Conservation (phyloP, 2,113 vertebrate species). For the Anarrhichthys ocellatus region DNA sequence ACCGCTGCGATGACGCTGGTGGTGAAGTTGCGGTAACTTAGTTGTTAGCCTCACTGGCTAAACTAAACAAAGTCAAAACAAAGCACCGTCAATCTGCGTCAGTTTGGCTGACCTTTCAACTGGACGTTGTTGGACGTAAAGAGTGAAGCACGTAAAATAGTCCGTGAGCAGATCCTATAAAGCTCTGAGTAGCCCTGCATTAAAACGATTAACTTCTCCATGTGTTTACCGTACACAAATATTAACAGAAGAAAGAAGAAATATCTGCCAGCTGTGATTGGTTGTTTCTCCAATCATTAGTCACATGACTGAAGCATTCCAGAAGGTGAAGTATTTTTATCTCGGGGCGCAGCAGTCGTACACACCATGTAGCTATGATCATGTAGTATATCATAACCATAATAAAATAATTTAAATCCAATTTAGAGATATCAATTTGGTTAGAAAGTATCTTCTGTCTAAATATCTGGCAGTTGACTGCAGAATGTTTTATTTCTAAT, state of each 20-base stretch:
- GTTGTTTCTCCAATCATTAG: no score
- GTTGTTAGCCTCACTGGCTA: neutral
- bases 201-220: neutral
- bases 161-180: neutral
- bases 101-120: no score
- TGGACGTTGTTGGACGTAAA: neutral
- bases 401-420: neutral
- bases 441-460: neutral
- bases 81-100: no score
- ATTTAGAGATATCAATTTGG: neutral
- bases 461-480: neutral
- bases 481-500: slow-evolving; percentile 1
- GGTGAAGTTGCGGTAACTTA: neutral
- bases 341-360: no score
- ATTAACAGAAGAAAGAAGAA: no score
- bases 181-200: no score
- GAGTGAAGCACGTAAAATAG: neutral
- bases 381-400: neutral
- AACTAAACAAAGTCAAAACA: neutral
- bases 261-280: no score
- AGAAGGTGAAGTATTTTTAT: no score
- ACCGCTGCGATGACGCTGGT: neutral
- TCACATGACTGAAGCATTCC: no score
- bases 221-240: no score
- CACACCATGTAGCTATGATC: neutral